Base-by-base conservation (phyloP, 2,113 vertebrate genomes). In the Lophura nycthemera region DNA sequence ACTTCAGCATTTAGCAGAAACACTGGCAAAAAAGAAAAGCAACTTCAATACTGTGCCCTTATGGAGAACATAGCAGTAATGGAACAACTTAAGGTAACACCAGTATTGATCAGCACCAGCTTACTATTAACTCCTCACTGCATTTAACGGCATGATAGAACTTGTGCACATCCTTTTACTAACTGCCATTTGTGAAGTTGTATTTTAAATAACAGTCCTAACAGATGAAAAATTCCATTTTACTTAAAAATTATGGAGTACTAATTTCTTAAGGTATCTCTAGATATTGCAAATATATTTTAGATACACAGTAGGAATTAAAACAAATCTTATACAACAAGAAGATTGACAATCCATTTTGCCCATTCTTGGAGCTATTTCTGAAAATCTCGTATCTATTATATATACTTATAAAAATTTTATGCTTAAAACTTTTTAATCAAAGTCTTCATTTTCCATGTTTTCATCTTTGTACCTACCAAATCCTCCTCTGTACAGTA, bases 81-180 rank as follows among this genome's bases (percentile, higher is more conserved):
- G 25, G 13, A 65, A 25, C 50, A 45, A 17, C 30, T 22, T 48
- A 34, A 4, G 13, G 24, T 10, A 63, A 30, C 32, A 11, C 22
- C 32, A 60, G 29, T 22, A 34, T 6, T 57, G 16, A 52, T 3
- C 3, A 11, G 11, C 29, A 42, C 42, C 30, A 66, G 64, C 34
- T 65, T 45, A 19, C 21, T 54, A 3, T n/a, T 38, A 38, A 38
- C 19, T 63, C 15, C 7, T 69, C 48, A 20, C 8, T 4, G 3
- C 30, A 24, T 29, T 74, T 16, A 67, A 17, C 11, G 25, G 16
- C 72, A 8, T 22, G 13, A 17, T 15, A 32, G 64, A 70, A n/a
- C 0, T 0, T 45, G 10, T 13, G 16, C 12, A 45, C 14, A 8
- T 69, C 36, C 21, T 48, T 56, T 30, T 21, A 7, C 13, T 60